A percentile compares a stretch with the other conserved stretches of the same genome.
These are phyloP conservation scores for Aspidiotus destructor DNA, from an alignment of 2,888 invertebrate species.

Conservation along the genomic window DNA sequence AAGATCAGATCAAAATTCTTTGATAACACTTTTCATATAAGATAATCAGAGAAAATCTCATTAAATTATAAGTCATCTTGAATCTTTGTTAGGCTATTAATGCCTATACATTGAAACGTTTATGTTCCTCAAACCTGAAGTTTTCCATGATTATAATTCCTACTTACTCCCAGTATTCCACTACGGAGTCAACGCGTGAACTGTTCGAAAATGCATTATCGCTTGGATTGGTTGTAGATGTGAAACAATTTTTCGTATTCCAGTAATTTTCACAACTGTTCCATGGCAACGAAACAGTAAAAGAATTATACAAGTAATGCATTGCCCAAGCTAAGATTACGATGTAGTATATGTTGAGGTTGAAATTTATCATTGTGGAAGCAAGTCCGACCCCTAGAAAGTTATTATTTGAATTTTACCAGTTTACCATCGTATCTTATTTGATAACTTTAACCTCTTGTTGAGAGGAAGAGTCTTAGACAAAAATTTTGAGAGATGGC, in stretches of 20 bases:
- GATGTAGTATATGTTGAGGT: conserved; percentile 99
- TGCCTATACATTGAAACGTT: no score
- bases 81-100: no score
- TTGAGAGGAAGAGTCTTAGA: no score
- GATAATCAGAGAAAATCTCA: no score
- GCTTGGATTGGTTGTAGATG: conserved; percentile 25
- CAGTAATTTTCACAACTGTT: conserved; percentile 45
- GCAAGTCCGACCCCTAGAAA: conserved; percentile 88
- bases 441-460: no score
- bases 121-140: no score
- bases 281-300: conserved; percentile 43
- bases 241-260: conserved; percentile 43
- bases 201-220: conserved; percentile 8
- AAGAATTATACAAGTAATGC: conserved; percentile 39
- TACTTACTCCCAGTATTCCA: conserved; percentile 47
- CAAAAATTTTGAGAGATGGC: no score
- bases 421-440: no score
- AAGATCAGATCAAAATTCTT: no score
- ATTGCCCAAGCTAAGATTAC: conserved; percentile 94
- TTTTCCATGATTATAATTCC: background rate
- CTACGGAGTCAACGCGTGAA: conserved; percentile 43
- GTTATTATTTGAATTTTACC: no score
- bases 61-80: no score
- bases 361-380: conserved; percentile 96
- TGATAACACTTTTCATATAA: no score